phyloP scores from a whole-genome alignment of 1,140 invertebrate species.

The Drosophila pallidifrons region DNA sequence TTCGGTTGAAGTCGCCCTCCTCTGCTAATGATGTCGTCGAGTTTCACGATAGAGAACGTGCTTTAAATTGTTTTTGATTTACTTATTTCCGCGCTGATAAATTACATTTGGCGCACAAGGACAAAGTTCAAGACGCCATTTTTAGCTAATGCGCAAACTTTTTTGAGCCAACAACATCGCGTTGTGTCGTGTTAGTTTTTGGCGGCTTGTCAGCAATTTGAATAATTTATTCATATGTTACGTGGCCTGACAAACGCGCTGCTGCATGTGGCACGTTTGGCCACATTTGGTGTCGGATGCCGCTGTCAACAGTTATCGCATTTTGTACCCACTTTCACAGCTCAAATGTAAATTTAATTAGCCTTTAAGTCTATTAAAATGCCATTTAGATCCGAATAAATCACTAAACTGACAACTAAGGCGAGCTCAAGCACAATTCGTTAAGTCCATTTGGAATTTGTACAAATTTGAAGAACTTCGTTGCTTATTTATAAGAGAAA shows the following conservation, averaged over 20 bases:
- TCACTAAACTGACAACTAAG: conserved; percentile 30
- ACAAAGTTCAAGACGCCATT: conserved; percentile 72
- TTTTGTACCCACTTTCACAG: conserved; percentile 57
- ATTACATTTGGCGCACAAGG: conserved; percentile 71
- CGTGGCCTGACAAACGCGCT: conserved; percentile 57
- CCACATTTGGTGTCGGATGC: conserved; percentile 34
- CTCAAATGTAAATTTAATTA: conserved; percentile 80
- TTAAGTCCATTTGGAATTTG: conserved; percentile 22
- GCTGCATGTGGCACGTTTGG: conserved; percentile 44
- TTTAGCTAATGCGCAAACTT: conserved; percentile 78
- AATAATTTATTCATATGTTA: conserved; percentile 84
- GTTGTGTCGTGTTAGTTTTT: conserved; percentile 35
- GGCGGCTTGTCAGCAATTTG: conserved; percentile 70
- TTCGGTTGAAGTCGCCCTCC: background rate
- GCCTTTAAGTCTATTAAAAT: conserved; percentile 69
- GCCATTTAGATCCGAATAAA: conserved; percentile 51
- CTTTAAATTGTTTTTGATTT: conserved; percentile 83
- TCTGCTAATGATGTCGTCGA: conserved; percentile 64
- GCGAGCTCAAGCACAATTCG: conserved; percentile 37
- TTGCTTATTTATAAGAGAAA: too few relatives aligned
- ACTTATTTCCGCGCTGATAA: conserved; percentile 82
- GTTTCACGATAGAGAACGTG: conserved; percentile 45
- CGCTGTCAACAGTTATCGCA: conserved; percentile 46
- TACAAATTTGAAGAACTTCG: background rate
- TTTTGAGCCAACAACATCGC: conserved; percentile 14